Conservation (phyloP, 2,797 vertebrate genomes). For the Poecilia wingei region DNA sequence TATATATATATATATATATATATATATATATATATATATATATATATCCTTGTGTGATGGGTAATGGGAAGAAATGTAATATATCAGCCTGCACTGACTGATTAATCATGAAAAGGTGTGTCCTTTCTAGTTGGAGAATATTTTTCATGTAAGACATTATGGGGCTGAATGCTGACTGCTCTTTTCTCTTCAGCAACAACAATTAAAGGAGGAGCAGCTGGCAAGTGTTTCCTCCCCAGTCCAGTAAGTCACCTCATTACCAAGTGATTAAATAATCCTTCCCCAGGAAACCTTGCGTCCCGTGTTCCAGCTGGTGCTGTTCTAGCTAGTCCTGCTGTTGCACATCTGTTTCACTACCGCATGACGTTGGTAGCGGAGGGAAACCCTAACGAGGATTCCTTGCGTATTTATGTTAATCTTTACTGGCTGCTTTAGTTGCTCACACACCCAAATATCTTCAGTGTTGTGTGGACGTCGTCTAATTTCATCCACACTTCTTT, state of each 20-base stretch:
- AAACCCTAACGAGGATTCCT: neutral
- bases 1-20: no score
- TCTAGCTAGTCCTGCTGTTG: neutral
- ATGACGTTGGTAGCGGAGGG: neutral
- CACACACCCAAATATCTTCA: neutral
- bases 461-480: neutral
- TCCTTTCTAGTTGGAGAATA: neutral
- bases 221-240: constrained; percentile 45
- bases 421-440: neutral
- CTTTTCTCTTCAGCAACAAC: constrained; percentile 62
- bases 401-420: neutral
- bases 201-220: constrained; percentile 64
- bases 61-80: constrained; percentile 3
- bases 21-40: no score
- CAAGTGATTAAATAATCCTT: neutral
- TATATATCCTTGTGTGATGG: neutral
- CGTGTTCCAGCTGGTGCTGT: neutral
- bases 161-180: neutral
- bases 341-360: constrained; percentile 1
- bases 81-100: constrained; percentile 4
- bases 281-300: neutral
- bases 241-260: constrained; percentile 61
- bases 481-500: neutral
- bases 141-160: neutral
- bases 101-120: neutral